These are phyloP conservation scores for Vulpes ferrilata DNA, from an alignment of 2,113 vertebrate species.

Conservation along the genomic window DNA sequence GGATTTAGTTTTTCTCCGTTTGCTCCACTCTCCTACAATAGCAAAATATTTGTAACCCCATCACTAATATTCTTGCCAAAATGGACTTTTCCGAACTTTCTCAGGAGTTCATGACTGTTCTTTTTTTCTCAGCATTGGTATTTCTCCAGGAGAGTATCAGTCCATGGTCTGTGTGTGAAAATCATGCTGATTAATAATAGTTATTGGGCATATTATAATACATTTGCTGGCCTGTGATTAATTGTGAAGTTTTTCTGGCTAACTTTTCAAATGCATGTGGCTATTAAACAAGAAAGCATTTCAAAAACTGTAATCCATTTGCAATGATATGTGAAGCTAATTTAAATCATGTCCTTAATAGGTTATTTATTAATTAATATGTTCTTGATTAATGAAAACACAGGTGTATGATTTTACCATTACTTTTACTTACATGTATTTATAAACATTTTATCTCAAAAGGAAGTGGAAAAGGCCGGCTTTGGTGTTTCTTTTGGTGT, in stretches of 20 bases:
- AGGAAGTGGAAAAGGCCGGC: background rate
- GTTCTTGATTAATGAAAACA: conserved; percentile 12
- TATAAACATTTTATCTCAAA: background rate
- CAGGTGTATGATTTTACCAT: background rate
- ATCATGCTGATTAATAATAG: conserved; percentile 22
- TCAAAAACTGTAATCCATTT: conserved; percentile 48
- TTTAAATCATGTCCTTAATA: background rate
- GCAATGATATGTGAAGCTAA: conserved; percentile 38
- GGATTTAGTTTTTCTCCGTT: conserved; percentile 68
- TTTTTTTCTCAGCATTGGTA: background rate
- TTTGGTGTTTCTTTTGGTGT: conserved; percentile 32
- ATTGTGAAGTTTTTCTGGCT: conserved; percentile 56
- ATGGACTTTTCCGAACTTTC: conserved; percentile 60
- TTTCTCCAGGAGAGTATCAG: conserved; percentile 48
- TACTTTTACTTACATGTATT: background rate
- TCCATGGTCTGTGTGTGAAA: background rate
- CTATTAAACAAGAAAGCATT: conserved; percentile 53
- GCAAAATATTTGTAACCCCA: conserved; percentile 54
- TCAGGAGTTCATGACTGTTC: background rate
- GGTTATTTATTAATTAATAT: background rate
- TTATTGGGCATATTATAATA: conserved; percentile 1
- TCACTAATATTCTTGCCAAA: conserved; percentile 55
- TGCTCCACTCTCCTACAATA: conserved; percentile 50
- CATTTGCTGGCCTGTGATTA: conserved; percentile 47
- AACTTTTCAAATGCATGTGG: conserved; percentile 29